Conservation (phyloP, 2,888 invertebrate genomes). For the Oligia fasciuncula region DNA sequence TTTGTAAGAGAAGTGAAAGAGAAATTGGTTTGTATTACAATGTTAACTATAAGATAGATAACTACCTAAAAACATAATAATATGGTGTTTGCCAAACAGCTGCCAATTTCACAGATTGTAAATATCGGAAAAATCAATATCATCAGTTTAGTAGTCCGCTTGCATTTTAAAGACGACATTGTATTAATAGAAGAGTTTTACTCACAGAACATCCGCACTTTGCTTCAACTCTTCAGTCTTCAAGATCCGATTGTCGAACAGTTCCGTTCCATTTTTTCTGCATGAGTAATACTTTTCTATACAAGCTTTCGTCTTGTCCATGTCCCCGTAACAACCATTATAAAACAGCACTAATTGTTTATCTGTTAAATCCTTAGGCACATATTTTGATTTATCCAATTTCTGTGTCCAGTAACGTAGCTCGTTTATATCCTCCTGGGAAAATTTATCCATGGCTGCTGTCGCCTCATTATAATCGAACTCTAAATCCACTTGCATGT, state of each 20-base stretch:
- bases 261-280: conserved; percentile 90
- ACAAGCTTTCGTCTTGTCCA: conserved; percentile 91
- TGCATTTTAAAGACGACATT: not conserved
- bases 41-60: not conserved
- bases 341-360: conserved; percentile 92
- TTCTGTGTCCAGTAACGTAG: conserved; percentile 86
- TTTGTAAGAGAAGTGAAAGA: not conserved
- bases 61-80: not conserved
- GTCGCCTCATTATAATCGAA: conserved; percentile 84
- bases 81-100: conserved; percentile 7
- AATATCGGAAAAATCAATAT: conserved; percentile 8
- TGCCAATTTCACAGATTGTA: conserved; percentile 5
- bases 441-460: conserved; percentile 86
- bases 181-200: conserved; percentile 60
- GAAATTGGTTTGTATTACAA: not conserved
- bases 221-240: conserved; percentile 86
- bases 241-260: conserved; percentile 90
- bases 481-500: conserved; percentile 85
- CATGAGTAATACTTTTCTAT: conserved; percentile 91
- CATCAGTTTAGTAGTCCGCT: not conserved
- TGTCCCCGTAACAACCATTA: conserved; percentile 91
- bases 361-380: conserved; percentile 88
- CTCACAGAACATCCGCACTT: conserved; percentile 89
- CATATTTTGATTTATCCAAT: conserved; percentile 86
- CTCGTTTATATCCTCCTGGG: conserved; percentile 85